Evolutionary conservation across 2,113 vertebrate species (phyloP), one percentile per base, ranked within the genome.

Genomic region (Fulica atra): DNA sequence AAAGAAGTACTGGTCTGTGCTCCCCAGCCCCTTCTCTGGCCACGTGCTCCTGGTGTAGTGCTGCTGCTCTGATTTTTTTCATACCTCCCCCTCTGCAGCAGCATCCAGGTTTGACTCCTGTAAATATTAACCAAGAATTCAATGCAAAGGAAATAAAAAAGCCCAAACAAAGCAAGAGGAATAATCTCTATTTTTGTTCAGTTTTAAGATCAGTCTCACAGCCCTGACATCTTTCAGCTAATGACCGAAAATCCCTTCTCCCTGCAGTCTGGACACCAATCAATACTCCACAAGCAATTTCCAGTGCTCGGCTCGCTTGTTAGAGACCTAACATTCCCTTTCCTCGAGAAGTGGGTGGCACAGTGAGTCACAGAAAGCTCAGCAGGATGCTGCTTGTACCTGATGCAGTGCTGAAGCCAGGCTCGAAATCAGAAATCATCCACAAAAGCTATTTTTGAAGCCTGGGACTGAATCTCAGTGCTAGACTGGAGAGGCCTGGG

Each of bases 191-290:
- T 56, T 94, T 89, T 64, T 92, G 81, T 77, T 91, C 33, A 2
- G 4, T 74, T 81, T 71, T 78, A 78, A 74, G 76, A 54, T 64
- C 79, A 35, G 85, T 74, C 76, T 91, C 88, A 31, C 3, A 2
- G 57, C 69, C 77, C 70, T n/a, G 66, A 66, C 80, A 73, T 94
- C 95, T 88, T 81, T 79, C 80, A 68, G 72, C 60, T 88, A 96
- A 95, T 96, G 95, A 94, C 76, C 81, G 95, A 92, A 93, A 96
- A 96, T 93, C 95, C 95, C 85, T 81, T 96, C 81, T 96, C 89
- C 76, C 81, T 65, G 80, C 88, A 92, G 90, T 60, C 80, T 57
- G 90, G 88, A 56, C 86, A 88, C 92, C 53, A 88, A 94, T 96
- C 95, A 88, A 97, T 97, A 93, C 51, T 76, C 95, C 93, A 94